Conservation (phyloP, 2,888 invertebrate genomes). For the Oligia strigilis region DNA sequence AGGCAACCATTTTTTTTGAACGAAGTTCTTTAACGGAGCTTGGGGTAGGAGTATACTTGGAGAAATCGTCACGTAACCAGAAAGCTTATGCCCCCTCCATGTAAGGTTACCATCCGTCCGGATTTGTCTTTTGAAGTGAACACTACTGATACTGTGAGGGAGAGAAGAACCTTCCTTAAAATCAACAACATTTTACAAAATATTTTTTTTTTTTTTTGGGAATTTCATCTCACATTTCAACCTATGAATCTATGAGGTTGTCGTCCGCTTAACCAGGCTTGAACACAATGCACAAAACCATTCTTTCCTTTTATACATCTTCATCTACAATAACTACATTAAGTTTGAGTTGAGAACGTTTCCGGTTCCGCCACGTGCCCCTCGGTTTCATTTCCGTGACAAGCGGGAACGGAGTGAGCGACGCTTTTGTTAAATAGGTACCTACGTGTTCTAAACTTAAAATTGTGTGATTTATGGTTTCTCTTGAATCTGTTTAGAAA, state of each 20-base stretch:
- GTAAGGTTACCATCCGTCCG: too few species aligned
- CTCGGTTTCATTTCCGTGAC: conserved; percentile 57
- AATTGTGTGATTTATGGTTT: not conserved
- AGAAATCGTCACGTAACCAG: too few species aligned
- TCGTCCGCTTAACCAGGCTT: too few species aligned
- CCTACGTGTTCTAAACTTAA: conserved; percentile 15
- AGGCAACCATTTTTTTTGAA: too few species aligned
- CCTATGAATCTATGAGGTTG: too few species aligned
- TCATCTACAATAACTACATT: conserved; percentile 18
- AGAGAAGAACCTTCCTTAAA: not conserved
- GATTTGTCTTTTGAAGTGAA: too few species aligned
- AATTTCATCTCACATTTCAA: too few species aligned
- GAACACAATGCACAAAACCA: conserved; percentile 1
- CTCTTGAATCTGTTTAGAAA: not conserved
- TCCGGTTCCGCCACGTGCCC: conserved; percentile 49
- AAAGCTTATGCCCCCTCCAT: too few species aligned
- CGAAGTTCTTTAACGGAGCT: too few species aligned
- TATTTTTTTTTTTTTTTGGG: too few species aligned
- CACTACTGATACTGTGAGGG: not conserved
- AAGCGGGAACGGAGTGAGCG: conserved; percentile 10
- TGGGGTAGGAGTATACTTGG: too few species aligned
- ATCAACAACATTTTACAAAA: not conserved
- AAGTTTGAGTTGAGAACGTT: conserved; percentile 56
- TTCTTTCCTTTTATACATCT: not conserved
- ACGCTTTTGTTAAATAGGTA: conserved; percentile 21